These are phyloP conservation scores for Philaethria dido DNA, from an alignment of 2,888 invertebrate genomes.

Conservation along the genomic window DNA sequence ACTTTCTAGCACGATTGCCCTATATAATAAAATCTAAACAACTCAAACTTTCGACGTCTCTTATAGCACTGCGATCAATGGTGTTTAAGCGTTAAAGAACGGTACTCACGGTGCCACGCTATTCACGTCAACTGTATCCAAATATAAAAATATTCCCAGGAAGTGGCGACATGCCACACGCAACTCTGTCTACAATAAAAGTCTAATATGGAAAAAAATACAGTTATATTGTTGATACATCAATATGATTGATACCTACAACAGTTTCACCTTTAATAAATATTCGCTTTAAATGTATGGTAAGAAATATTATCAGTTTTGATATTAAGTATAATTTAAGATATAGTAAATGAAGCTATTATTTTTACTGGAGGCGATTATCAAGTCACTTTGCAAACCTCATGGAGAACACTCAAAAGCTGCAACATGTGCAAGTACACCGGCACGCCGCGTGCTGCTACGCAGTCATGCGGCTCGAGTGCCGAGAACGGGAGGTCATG, in stretches of 20 bases:
- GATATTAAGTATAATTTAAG: background rate
- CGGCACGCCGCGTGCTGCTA: constrained; percentile 45
- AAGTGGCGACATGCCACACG: constrained; percentile 59
- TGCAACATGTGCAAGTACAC: constrained; percentile 48
- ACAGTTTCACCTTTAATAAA: constrained; percentile 62
- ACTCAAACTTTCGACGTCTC: constrained; percentile 61
- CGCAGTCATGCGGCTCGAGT: constrained; percentile 51
- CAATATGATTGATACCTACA: constrained; percentile 55
- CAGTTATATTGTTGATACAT: constrained; percentile 60
- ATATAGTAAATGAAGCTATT: background rate
- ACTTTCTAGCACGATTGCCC: constrained; percentile 76
- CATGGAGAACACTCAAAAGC: constrained; percentile 47
- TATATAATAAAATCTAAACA: constrained; percentile 60
- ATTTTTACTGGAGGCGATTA: constrained; percentile 40
- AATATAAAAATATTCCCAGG: constrained; percentile 61
- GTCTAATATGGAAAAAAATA: constrained; percentile 58
- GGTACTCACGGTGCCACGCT: constrained; percentile 10
- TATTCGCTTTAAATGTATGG: no score
- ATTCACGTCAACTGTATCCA: constrained; percentile 32
- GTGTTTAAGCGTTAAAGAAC: constrained; percentile 28
- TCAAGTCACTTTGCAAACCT: constrained; percentile 45
- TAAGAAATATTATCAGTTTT: constrained; percentile 41
- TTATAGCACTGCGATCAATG: constrained; percentile 37
- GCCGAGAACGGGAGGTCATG: constrained; percentile 46
- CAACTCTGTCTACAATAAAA: constrained; percentile 50